These are phyloP conservation scores for Epirrhoe tristata DNA, from an alignment of 2,888 invertebrate species.

Conservation along the genomic window DNA sequence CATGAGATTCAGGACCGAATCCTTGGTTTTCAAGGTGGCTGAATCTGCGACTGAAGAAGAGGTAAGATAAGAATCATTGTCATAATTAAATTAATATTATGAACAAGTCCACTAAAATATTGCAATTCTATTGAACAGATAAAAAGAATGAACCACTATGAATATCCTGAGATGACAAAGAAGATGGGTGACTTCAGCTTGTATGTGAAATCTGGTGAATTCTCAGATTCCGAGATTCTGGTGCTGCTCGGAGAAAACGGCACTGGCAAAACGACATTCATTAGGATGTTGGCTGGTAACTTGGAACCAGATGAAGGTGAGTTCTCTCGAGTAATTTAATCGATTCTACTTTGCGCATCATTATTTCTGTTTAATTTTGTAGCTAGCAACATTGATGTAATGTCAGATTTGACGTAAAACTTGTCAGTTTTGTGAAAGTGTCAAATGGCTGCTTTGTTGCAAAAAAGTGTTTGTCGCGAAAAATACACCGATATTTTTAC, in stretches of 20 bases:
- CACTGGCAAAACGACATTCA: slow-evolving; percentile 99
- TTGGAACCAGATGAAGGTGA: slow-evolving; percentile 93
- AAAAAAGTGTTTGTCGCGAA: slow-evolving; percentile 53
- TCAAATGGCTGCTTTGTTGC: slow-evolving; percentile 62
- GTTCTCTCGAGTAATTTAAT: slow-evolving; percentile 19
- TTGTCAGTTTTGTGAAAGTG: slow-evolving; percentile 53
- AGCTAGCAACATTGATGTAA: slow-evolving; percentile 57
- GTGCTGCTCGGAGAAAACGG: slow-evolving; percentile 99
- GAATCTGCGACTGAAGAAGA: slow-evolving; percentile 99
- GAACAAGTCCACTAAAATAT: not conserved
- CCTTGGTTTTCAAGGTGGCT: slow-evolving; percentile 98
- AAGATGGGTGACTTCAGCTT: slow-evolving; percentile 92
- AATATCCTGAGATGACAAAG: slow-evolving; percentile 97
- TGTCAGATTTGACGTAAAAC: slow-evolving; percentile 16
- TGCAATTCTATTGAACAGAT: slow-evolving; percentile 71
- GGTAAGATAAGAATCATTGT: slow-evolving; percentile 67
- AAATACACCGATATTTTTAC: slow-evolving; percentile 46
- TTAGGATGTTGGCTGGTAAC: slow-evolving; percentile 98
- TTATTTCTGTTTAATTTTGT: slow-evolving; percentile 21
- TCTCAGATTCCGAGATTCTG: slow-evolving; percentile 99
- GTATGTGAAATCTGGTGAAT: slow-evolving; percentile 94
- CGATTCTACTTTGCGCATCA: slow-evolving; percentile 22
- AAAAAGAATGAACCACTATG: slow-evolving; percentile 98
- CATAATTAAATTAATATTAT: not conserved
- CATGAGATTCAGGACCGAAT: slow-evolving; percentile 98